Evolutionary conservation across 1,140 invertebrate species (phyloP).

Genomic region (Drosophila serrata): DNA sequence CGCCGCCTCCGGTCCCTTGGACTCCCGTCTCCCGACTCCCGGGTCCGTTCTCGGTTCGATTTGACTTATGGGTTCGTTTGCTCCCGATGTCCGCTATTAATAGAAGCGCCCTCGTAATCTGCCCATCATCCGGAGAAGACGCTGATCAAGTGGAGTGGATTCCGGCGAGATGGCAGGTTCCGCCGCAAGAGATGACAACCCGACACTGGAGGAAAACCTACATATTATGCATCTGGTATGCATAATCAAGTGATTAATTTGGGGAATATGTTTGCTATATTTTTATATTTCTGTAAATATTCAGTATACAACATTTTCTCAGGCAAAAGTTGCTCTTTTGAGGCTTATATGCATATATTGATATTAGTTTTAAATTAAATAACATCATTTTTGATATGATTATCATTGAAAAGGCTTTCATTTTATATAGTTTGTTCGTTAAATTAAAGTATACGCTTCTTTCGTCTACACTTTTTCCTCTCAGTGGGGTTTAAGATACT

Average conservation of each 20-base stretch:
- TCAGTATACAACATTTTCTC: neutral
- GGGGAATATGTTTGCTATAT: neutral
- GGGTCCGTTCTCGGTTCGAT: conserved; percentile 59
- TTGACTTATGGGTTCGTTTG: conserved; percentile 85
- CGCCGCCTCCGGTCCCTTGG: conserved; percentile 19
- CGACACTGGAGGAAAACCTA: conserved; percentile 14
- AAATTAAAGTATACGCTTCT: neutral
- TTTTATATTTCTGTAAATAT: too few relatives aligned
- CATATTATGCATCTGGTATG: neutral
- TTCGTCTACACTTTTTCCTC: neutral
- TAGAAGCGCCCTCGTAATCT: conserved; percentile 60
- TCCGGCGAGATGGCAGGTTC: conserved; percentile 54
- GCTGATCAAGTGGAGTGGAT: conserved; percentile 63
- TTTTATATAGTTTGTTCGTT: neutral
- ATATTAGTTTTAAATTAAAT: neutral
- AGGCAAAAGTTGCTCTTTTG: neutral
- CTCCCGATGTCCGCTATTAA: conserved; percentile 77
- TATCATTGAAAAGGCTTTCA: neutral
- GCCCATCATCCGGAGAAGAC: conserved; percentile 39
- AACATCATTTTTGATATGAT: neutral
- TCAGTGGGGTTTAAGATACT: neutral
- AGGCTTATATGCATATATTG: neutral
- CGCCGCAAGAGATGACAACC: conserved; percentile 43
- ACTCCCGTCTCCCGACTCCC: conserved; percentile 21
- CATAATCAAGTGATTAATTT: conserved; percentile 7